Base-by-base conservation (phyloP, 2,888 invertebrate species). In the Ophion slaviceki region DNA sequence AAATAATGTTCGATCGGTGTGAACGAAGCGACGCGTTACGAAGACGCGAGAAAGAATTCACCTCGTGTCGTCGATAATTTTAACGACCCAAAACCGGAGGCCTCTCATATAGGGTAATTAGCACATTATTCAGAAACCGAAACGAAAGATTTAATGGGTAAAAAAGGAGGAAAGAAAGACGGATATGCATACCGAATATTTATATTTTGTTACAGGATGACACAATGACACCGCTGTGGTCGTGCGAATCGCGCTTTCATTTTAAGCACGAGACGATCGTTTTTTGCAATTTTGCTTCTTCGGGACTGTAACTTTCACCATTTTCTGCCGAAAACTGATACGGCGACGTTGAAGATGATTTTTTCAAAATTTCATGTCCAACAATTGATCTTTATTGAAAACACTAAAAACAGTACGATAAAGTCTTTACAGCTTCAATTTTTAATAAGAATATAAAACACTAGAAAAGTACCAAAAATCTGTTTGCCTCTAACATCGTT, bases 191-290 rank as follows among this genome's bases (percentile, higher is more conserved):
- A 93, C 91, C 92, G 91, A 93, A 79, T 93, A 93, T 93, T 94
- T 94, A 93, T 94, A 94, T 94, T 94, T 94, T 94, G 93, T 94
- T 94, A 94, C 93, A 94, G 94, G 92, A 92, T 89, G 90, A 91
- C 83, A 86, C 89, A 89, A 91, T 91, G 89, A 91, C 90, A 90
- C 86, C 87, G 91, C 91, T 91, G 92, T 90, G 92, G 88, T 91
- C 89, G 90, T 90, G 87, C 84, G 88, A 86, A 89, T 36, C 86
- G 86, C 85, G 82, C 68, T 80, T 64, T 64, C 24, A 32, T 47
- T 24, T 53, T 68, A 17, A 36, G 5, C 7, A 20, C 36, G 1
- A 72, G 61, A 24, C n/a, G 45, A 40, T 24, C 11, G n/a, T 3
- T n/a, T 17, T 72, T n/a, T 74, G 61, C 17, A 57, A 45, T 6